Evolutionary conservation across 2,797 vertebrate genomes (phyloP).

Genomic region (Myotis pilosus): DNA sequence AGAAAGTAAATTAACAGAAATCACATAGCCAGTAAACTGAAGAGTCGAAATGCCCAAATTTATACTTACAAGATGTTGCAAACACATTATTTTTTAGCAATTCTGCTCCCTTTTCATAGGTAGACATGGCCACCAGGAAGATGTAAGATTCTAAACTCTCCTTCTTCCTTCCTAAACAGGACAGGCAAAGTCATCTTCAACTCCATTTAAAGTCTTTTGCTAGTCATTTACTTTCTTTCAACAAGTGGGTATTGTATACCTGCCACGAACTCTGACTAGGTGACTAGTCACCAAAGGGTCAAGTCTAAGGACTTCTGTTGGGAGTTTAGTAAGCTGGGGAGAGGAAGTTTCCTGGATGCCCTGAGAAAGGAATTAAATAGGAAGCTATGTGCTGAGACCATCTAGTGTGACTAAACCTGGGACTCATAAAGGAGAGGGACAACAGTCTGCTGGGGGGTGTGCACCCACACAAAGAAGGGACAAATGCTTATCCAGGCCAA

Average conservation of each 20-base stretch:
- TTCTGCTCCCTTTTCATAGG: background rate
- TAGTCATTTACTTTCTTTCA: background rate
- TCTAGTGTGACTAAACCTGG: fast-evolving
- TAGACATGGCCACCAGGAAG: background rate
- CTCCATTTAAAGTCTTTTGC: background rate
- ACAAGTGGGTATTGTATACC: background rate
- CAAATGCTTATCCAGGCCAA: background rate
- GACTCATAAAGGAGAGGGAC: background rate
- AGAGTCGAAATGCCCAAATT: background rate
- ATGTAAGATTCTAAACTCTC: background rate
- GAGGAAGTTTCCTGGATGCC: too few relatives aligned
- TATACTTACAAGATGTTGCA: background rate
- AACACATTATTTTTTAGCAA: background rate
- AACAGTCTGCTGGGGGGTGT: fast-evolving
- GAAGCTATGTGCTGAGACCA: background rate
- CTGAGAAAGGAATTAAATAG: background rate
- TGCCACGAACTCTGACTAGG: too few relatives aligned
- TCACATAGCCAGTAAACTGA: background rate
- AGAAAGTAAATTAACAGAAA: background rate
- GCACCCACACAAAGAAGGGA: background rate
- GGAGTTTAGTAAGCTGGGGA: background rate
- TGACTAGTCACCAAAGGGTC: background rate
- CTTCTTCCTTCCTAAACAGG: background rate
- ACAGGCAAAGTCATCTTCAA: background rate
- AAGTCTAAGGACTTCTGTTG: background rate